A percentile compares a stretch with the other conserved stretches of the same genome.
Conservation (phyloP, 2,888 invertebrate genomes). For the Eurois occulta region DNA sequence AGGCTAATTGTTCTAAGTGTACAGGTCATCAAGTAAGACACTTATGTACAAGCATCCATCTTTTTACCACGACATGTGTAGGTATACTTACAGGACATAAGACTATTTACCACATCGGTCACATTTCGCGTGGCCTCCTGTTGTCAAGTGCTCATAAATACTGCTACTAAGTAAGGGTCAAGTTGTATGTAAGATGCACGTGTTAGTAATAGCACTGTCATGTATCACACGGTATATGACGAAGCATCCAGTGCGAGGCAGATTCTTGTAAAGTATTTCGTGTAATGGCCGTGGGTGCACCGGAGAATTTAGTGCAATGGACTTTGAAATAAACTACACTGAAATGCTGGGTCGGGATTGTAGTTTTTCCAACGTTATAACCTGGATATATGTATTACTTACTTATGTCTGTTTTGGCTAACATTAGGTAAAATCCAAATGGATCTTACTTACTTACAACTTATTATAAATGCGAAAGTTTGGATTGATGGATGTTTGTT, state of each 20-base stretch:
- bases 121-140: constrained; percentile 47
- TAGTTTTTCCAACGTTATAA: neutral
- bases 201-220: constrained; percentile 47
- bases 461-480: neutral
- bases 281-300: constrained; percentile 2
- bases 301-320: constrained; percentile 7
- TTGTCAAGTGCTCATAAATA: constrained; percentile 57
- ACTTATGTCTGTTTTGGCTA: neutral
- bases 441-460: neutral
- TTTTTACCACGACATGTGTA: constrained; percentile 7
- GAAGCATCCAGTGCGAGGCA: constrained; percentile 23
- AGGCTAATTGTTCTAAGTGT: neutral
- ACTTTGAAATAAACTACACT: constrained; percentile 19
- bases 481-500: neutral
- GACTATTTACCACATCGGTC: constrained; percentile 36
- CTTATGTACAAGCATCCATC: neutral
- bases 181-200: constrained; percentile 53
- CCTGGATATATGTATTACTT: neutral
- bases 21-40: neutral
- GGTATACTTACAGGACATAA: neutral
- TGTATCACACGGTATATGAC: constrained; percentile 39
- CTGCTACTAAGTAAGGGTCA: constrained; percentile 54
- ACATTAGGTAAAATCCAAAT: neutral
- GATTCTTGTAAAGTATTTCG: constrained; percentile 38
- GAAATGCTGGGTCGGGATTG: neutral